Evolutionary conservation across 2,113 vertebrate species (phyloP).

Genomic region (Serilophus lunatus): DNA sequence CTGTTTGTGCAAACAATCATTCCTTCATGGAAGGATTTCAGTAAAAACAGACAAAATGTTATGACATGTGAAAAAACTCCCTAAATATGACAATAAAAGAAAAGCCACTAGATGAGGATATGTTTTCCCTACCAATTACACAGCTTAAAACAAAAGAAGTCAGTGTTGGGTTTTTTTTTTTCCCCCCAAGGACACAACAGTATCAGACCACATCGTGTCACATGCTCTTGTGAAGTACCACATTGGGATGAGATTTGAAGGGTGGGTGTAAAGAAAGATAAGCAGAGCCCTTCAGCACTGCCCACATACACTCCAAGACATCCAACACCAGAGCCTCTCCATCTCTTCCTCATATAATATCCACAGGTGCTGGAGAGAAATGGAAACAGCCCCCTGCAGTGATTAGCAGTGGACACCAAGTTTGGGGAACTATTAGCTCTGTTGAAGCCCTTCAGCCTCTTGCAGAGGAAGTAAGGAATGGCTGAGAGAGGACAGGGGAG

Average conservation of each 20-base stretch:
- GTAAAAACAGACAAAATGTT: conserved; percentile 75
- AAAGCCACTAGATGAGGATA: conserved; percentile 52
- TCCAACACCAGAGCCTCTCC: neutral
- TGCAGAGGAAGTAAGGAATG: neutral
- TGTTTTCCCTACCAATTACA: conserved; percentile 44
- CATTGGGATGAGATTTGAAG: neutral
- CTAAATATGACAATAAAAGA: conserved; percentile 40
- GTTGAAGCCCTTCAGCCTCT: neutral
- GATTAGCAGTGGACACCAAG: neutral
- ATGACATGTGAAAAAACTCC: conserved; percentile 64
- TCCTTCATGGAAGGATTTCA: conserved; percentile 65
- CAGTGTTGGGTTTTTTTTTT: neutral
- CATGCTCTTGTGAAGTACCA: neutral
- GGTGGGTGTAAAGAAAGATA: fast-evolving
- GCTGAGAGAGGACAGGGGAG: neutral
- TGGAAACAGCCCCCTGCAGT: neutral
- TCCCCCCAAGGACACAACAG: neutral
- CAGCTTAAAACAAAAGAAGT: conserved; percentile 38
- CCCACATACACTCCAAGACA: neutral
- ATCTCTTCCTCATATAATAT: neutral
- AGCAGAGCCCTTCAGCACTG: neutral
- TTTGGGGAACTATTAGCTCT: neutral
- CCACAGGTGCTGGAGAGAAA: neutral
- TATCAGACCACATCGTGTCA: fast-evolving
- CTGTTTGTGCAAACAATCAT: conserved; percentile 66